Percentiles rank a stretch among this genome's conserved stretches.
These are phyloP conservation scores for Lordiphosa clarofinis DNA, from an alignment of 1,140 invertebrate species.

Conservation along the genomic window DNA sequence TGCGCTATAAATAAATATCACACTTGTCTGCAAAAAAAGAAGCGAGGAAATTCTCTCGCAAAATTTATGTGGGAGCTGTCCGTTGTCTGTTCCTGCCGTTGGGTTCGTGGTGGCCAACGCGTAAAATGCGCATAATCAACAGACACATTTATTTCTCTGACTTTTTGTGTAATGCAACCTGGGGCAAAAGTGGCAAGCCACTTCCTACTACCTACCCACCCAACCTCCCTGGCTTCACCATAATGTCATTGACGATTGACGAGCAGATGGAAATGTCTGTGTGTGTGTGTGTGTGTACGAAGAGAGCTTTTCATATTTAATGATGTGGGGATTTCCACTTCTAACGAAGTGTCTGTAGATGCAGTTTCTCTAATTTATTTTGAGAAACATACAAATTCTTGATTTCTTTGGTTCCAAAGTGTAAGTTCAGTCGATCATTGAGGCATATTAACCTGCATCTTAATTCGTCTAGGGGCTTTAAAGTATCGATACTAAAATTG, in stretches of 20 bases:
- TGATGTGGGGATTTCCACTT: no score
- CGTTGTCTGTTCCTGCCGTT: not conserved
- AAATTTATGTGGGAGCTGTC: conserved; percentile 68
- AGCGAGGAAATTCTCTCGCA: conserved; percentile 45
- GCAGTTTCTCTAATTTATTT: no score
- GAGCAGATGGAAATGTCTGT: conserved; percentile 44
- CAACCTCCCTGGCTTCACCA: not conserved
- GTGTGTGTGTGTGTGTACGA: conserved; percentile 6
- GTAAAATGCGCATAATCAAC: conserved; percentile 60
- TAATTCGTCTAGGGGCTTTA: no score
- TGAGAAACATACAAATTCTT: no score
- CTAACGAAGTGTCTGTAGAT: no score
- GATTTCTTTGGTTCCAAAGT: no score
- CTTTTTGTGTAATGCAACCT: conserved; percentile 50
- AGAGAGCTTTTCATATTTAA: conserved; percentile 22
- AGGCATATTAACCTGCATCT: no score
- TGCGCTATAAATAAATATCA: conserved; percentile 68
- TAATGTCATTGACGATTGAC: conserved; percentile 43
- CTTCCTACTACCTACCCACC: conserved; percentile 2
- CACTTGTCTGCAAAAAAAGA: conserved; percentile 43
- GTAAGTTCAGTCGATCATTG: no score
- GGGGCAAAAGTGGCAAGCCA: conserved; percentile 32
- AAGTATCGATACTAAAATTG: no score
- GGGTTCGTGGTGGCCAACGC: conserved; percentile 20
- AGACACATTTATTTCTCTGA: conserved; percentile 54